These are phyloP conservation scores for Caenorhabditis tropicalis DNA, from an alignment of 1,140 invertebrate species.

Conservation along the genomic window DNA sequence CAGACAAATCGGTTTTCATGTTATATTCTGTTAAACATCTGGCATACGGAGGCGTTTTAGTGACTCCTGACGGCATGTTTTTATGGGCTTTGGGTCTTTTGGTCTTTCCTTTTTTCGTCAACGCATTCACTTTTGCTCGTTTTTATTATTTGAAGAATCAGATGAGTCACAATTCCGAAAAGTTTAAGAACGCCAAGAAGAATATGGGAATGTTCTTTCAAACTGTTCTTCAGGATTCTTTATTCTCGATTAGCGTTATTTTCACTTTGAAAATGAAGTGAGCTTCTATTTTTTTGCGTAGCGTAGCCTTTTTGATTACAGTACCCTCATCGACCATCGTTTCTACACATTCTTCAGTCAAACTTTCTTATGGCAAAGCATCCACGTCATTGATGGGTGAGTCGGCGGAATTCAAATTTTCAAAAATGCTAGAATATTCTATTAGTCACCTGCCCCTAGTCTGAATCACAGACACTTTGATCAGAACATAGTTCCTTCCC, in stretches of 20 bases:
- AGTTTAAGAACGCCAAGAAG: background rate
- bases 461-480: too few relatives aligned
- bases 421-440: too few relatives aligned
- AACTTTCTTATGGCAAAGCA: conserved; percentile 1
- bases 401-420: too few relatives aligned
- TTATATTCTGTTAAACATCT: background rate
- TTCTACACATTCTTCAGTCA: conserved; percentile 22
- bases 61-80: background rate
- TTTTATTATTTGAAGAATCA: background rate
- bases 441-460: too few relatives aligned
- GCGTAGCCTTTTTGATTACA: background rate
- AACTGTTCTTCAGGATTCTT: background rate
- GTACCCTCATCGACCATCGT: background rate
- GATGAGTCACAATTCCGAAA: background rate
- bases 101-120: background rate
- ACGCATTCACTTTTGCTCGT: background rate
- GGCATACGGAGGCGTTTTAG: background rate
- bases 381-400: background rate
- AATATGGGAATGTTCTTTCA: background rate
- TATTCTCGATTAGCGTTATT: background rate
- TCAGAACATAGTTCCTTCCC: too few relatives aligned
- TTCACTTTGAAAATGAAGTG: background rate
- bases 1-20: background rate
- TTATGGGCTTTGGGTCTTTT: background rate
- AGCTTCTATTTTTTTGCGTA: background rate